A percentile compares a stretch with the other conserved stretches of the same genome.
phyloP scores from a whole-genome alignment of 2,888 invertebrate genomes.

The Dicyrtoma fusca region DNA sequence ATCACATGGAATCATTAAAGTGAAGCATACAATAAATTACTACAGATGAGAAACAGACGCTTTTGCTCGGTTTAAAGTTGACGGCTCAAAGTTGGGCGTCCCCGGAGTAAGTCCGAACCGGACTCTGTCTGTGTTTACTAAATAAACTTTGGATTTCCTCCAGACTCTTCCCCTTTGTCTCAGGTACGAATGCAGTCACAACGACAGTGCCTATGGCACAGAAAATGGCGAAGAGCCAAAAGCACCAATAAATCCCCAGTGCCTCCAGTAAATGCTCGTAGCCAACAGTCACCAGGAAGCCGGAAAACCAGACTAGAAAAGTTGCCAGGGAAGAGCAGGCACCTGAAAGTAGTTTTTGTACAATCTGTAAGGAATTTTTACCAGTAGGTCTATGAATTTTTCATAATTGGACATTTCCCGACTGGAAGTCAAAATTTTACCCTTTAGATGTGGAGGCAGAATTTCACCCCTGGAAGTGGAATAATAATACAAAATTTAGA shows the following conservation, averaged over 20 bases:
- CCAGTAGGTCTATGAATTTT: neutral
- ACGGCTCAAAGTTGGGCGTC: too few relatives aligned
- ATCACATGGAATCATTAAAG: too few relatives aligned
- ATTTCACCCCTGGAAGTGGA: conserved; percentile 65
- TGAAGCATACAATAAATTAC: too few relatives aligned
- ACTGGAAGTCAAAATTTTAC: conserved; percentile 58
- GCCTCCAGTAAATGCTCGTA: conserved; percentile 38
- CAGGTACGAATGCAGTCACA: conserved; percentile 41
- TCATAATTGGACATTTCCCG: neutral
- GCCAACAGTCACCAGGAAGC: conserved; percentile 64
- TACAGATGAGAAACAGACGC: too few relatives aligned
- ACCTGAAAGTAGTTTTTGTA: conserved; percentile 5
- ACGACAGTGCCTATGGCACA: conserved; percentile 36
- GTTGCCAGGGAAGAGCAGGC: conserved; percentile 74
- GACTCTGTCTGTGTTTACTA: neutral
- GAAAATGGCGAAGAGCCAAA: conserved; percentile 47
- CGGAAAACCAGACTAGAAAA: conserved; percentile 74
- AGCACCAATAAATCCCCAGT: conserved; percentile 45
- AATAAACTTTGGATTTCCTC: conserved; percentile 37
- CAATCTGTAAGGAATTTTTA: too few relatives aligned
- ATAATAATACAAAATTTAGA: neutral
- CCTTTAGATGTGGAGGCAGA: conserved; percentile 73
- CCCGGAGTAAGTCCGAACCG: too few relatives aligned
- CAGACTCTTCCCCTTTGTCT: conserved; percentile 44
- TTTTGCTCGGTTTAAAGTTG: too few relatives aligned